Conservation (phyloP, 2,797 vertebrate species). For the Oryzias dopingdopingensis region DNA sequence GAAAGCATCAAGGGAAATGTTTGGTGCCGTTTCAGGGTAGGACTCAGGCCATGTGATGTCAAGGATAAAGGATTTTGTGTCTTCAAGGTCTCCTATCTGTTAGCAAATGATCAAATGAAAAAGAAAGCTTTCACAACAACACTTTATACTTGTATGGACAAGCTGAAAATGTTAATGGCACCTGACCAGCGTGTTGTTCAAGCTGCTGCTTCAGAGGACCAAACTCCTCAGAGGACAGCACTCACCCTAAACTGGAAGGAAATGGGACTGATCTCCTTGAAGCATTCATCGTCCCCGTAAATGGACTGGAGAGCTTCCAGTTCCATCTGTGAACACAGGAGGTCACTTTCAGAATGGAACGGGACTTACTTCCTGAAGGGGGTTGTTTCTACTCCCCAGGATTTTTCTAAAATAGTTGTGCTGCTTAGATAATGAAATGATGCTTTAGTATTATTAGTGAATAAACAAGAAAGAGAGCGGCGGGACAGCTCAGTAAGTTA, state of each 20-base stretch:
- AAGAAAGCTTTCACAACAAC: not conserved
- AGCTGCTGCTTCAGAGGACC: not conserved
- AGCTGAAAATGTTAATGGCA: not conserved
- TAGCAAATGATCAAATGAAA: not conserved
- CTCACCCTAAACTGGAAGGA: slow-evolving; percentile 95
- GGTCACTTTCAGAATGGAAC: too few species aligned
- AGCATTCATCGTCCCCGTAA: slow-evolving; percentile 93
- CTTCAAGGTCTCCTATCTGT: slow-evolving; percentile 90
- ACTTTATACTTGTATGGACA: not conserved
- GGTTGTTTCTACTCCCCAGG: too few species aligned
- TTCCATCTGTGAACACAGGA: slow-evolving; percentile 84
- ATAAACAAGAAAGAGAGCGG: too few species aligned
- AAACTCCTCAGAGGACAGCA: not conserved
- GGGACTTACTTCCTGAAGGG: too few species aligned
- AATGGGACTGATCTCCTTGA: slow-evolving; percentile 88
- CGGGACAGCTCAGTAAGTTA: too few species aligned
- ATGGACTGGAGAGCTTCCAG: slow-evolving; percentile 94
- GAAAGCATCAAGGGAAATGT: slow-evolving; percentile 90
- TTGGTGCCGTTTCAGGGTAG: slow-evolving; percentile 89
- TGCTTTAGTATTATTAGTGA: too few species aligned
- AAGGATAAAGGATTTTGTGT: slow-evolving; percentile 90
- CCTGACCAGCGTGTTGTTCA: too few species aligned
- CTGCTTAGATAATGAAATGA: too few species aligned
- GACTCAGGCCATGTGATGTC: slow-evolving; percentile 91
- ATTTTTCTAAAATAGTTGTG: too few species aligned